Conservation (phyloP, 2,888 invertebrate species). For the Catocala fraxini region DNA sequence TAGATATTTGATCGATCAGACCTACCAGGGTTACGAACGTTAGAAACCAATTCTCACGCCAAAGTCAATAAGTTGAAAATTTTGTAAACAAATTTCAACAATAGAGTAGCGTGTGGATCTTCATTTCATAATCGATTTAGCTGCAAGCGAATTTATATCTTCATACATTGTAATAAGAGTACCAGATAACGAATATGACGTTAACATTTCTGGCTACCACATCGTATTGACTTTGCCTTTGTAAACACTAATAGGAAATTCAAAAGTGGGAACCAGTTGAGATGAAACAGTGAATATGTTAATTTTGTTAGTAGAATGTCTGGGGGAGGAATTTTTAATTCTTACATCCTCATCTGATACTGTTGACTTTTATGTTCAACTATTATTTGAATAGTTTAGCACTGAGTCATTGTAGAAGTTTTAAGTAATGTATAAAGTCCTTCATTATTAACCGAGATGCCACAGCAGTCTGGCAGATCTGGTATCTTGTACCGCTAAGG, state of each 20-base stretch:
- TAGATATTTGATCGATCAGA: conserved; percentile 77
- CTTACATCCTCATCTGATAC: conserved; percentile 43
- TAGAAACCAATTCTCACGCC: conserved; percentile 85
- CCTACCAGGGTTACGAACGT: conserved; percentile 83
- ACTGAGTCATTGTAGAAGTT: conserved; percentile 25
- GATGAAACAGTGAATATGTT: conserved; percentile 85
- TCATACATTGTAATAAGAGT: conserved; percentile 42
- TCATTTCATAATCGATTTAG: conserved; percentile 66
- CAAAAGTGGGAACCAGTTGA: conserved; percentile 84
- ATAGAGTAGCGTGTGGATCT: conserved; percentile 72
- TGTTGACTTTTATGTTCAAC: conserved; percentile 27
- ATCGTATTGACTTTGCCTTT: conserved; percentile 83
- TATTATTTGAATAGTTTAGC: conserved; percentile 35
- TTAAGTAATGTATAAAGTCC: conserved; percentile 10
- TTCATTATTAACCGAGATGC: neutral
- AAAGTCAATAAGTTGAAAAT: conserved; percentile 81
- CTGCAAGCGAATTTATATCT: conserved; percentile 49
- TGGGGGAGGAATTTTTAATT: conserved; percentile 54
- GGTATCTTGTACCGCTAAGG: too few species aligned
- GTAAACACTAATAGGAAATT: conserved; percentile 86
- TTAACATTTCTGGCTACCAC: conserved; percentile 74
- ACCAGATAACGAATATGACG: conserved; percentile 42
- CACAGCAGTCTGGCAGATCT: too few species aligned
- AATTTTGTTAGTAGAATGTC: conserved; percentile 72
- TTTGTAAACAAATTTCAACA: conserved; percentile 82